Evolutionary conservation across 2,113 vertebrate genomes (phyloP), one percentile per base, ranked within the genome.

Genomic region (Stercorarius parasiticus): DNA sequence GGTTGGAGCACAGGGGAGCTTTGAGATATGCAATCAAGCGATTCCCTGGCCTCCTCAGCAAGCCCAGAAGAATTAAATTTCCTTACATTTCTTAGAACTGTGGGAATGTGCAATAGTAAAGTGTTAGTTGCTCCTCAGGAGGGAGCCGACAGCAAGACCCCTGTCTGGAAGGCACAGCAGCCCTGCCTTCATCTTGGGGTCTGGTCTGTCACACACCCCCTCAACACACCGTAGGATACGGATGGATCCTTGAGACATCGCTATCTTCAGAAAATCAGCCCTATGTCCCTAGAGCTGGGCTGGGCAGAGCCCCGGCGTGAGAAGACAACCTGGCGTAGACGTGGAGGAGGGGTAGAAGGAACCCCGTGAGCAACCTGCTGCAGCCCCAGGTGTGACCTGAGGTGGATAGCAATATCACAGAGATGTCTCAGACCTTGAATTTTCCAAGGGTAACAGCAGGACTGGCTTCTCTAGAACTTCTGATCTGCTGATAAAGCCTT

Each of bases 161-260:
- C 7, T 12, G 29, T 22, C 12, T 15, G 42, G n/a, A 79, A 82
- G 62, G 30, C 56, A 42, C n/a, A 32, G 42, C 30, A 78, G 32
- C 25, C 15, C 45, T 74, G 38, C 42, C 34, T 53, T 30, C 59
- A 36, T 9, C 58, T 61, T 7, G 1, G 36, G 12, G 29, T 20
- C 34, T 71, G 61, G 5, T 43, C 27, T 71, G 21, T 27, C 62
- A 5, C 0, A 3, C 45, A 36, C n/a, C 34, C 49, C n/a, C 20
- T 1, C 16, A 27, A 9, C 20, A 30, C 49, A 17, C 5, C 2
- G 1, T 0, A 15, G 69, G 34, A 5, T 0, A 15, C 0, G 2
- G 7, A 22, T 66, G 34, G 16, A 40, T 61, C 58, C 67, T 9
- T 25, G 30, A 76, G 38, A 42, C 20, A 45, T 52, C 29, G 10